Conservation (phyloP, 2,797 vertebrate species). For the Pseudochirops corinnae region DNA sequence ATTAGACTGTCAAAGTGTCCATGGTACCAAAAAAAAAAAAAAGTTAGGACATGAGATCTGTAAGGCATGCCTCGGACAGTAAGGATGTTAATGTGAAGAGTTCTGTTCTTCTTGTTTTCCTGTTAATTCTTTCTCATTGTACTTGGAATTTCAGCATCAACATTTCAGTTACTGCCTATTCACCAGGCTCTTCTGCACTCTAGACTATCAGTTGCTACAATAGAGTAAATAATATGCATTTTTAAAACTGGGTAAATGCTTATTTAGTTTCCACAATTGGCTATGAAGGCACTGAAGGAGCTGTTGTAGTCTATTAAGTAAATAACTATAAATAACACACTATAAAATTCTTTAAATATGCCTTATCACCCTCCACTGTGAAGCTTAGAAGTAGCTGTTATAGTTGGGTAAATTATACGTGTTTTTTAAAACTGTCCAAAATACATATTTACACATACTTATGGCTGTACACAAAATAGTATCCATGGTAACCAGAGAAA, state of each 20-base stretch:
- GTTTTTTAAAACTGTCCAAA: constrained; percentile 84
- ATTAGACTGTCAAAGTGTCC: not conserved
- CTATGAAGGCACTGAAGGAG: constrained; percentile 52
- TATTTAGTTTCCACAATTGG: constrained; percentile 71
- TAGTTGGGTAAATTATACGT: constrained; percentile 78
- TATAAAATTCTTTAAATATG: constrained; percentile 77
- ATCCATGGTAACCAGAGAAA: constrained; percentile 75
- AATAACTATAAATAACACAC: constrained; percentile 82
- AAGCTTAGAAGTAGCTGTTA: constrained; percentile 77
- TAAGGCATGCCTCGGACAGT: not conserved
- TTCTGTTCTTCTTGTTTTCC: constrained; percentile 56
- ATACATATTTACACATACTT: constrained; percentile 82
- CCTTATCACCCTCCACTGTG: constrained; percentile 71
- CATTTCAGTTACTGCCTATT: constrained; percentile 61
- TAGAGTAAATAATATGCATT: constrained; percentile 65
- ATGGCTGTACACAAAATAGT: constrained; percentile 79
- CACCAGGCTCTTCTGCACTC: constrained; percentile 49
- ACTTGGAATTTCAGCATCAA: constrained; percentile 53
- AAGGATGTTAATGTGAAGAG: not conserved
- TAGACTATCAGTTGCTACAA: constrained; percentile 60
- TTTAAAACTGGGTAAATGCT: constrained; percentile 72
- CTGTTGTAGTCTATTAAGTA: constrained; percentile 78
- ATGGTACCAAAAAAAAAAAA: not conserved
- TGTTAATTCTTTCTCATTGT: constrained; percentile 62
- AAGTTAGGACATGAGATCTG: not conserved